Evolutionary conservation across 2,797 vertebrate genomes (phyloP), one percentile per base, ranked within the genome.

Genomic region (Coregonus sp.): DNA sequence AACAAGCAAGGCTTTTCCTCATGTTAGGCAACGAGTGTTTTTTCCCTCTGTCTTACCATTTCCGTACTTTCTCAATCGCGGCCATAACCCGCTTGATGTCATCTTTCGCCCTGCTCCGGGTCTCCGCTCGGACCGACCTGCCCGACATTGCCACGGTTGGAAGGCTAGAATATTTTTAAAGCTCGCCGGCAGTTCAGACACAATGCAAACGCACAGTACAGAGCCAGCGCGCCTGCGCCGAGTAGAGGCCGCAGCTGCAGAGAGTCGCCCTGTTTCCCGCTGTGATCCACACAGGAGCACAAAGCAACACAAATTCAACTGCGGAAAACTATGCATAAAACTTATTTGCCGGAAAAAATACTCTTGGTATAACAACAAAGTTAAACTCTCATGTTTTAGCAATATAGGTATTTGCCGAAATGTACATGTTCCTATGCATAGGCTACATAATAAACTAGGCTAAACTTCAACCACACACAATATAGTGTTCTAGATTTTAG

Each of bases 11-110:
- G 93, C 86, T 89, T 88, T 89, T 89, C 9, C 91, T 92, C 88
- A 75, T 89, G 88, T 91, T 92, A 91, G 91, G 91, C 91, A 94
- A 94, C 90, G 86, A 87, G 74, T 86, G 85, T 75, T 50, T 78
- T 47, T 5, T 1, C 40, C 40, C 40, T 12, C 40, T 66, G 73
- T 85, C 96, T 96, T 94, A 95, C 95, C 96, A 98, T 98, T 97
- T 99, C 93, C 97, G 97, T 95, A 99, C 97, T 97, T 98, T 98
- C 96, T 99, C 97, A 91, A 99, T 98, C 86, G 97, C 97, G 93
- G 97, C 97, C 97, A 98, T 99, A 84, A 98, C 95, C 92, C 94
- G 80, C 92, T 97, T 98, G 97, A 98, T 98, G 95, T 98, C 97
- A 98, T 98, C 97, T 91, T 98, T 98, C 85, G 97, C 97, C 94